Evolutionary conservation across 2,797 vertebrate genomes (phyloP), one percentile per base, ranked within the genome.

Genomic region (Adelosebastes latens): DNA sequence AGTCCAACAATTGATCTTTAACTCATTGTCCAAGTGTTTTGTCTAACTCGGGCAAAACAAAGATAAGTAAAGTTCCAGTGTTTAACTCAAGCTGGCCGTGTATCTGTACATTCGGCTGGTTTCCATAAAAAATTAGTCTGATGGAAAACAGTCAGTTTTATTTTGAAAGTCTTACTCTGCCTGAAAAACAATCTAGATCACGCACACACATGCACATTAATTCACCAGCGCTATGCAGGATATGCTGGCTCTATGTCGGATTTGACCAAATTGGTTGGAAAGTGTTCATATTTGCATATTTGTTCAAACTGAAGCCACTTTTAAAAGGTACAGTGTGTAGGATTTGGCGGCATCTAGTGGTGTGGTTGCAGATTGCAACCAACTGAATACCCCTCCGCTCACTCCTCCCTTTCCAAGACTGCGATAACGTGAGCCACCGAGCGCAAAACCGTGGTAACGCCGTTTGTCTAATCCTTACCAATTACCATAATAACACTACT

Each of bases 21-120:
- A 74, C 4, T 74, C 46, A 36, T 25, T 55, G 64, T 55, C 36
- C 11, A 4, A 81, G 53, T 67, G 76, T 72, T 82, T 59, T 49
- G 59, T 53, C 55, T 52, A 46, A 67, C 25, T 67, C 67, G 16
- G 52, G 34, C 31, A 9, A 55, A 81, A 36, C 31, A 32, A 55
- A 53, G 20, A 59, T 13, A 22, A 42, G 12, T 29, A n/a, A 22
- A 34, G 32, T 39, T 68, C 31, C 16, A 42, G 22, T 4, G 27
- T 27, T 74, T 12, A 22, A 53, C 65, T 66, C 4, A 22, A 11
- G 22, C 24, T n/a, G 58, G 20, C 42, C 60, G 4, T n/a, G 64
- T 4, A 32, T 75, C n/a, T 27, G 8, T 7, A n/a, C 9, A 13
- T 11, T 10, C 1, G 6, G 22, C 9, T 14, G 34, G 6, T 12